Conservation (phyloP, 2,113 vertebrate species). For the Hypanus sabinus region DNA sequence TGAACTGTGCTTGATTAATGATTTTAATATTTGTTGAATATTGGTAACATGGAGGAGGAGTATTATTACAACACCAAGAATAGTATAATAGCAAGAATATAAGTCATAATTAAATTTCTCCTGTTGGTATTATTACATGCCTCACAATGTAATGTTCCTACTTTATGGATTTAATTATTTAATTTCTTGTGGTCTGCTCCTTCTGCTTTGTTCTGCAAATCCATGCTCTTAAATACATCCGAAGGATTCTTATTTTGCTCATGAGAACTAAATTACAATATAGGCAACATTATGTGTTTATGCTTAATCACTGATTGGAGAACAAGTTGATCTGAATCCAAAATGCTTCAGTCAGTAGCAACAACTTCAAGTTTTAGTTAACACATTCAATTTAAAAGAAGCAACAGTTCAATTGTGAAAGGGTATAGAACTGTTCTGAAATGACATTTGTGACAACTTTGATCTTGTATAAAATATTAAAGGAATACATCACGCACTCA, state of each 20-base stretch:
- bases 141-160: not conserved
- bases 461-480: not conserved
- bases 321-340: not conserved
- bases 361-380: not conserved
- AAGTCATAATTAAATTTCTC: not conserved
- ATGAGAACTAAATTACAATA: not conserved
- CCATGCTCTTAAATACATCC: not conserved
- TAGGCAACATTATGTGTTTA: not conserved
- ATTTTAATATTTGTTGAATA: slow-evolving; percentile 26
- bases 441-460: too few relatives aligned
- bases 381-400: not conserved
- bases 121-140: not conserved
- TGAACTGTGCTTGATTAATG: slow-evolving; percentile 11
- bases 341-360: not conserved
- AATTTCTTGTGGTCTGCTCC: not conserved
- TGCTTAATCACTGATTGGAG: not conserved
- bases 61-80: not conserved
- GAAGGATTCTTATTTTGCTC: not conserved
- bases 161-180: slow-evolving; percentile 11
- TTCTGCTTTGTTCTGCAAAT: not conserved
- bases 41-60: not conserved
- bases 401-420: not conserved
- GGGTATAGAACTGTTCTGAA: not conserved
- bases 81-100: not conserved
- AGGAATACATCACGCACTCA: not conserved